Evolutionary conservation across 2,888 invertebrate species (phyloP).

Genomic region (Leptinotarsa juncta): DNA sequence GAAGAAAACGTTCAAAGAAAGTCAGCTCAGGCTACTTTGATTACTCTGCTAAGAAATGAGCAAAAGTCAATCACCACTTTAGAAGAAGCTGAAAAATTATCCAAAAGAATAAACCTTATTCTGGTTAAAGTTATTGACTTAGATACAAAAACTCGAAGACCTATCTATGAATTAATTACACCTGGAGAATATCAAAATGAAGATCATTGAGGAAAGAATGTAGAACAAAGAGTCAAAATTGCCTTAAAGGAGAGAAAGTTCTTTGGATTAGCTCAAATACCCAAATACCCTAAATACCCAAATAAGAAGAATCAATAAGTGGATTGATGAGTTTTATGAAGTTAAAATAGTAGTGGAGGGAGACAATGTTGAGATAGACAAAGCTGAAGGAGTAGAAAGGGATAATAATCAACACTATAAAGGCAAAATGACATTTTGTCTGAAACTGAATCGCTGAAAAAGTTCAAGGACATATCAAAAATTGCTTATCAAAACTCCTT

Average conservation of each 20-base stretch:
- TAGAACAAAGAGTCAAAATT: slow-evolving; percentile 63
- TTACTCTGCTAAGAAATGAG: slow-evolving; percentile 72
- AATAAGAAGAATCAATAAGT: slow-evolving; percentile 74
- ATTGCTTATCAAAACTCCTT: too few relatives aligned
- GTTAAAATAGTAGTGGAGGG: slow-evolving; percentile 72
- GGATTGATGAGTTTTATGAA: slow-evolving; percentile 75
- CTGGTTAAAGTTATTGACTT: slow-evolving; percentile 76
- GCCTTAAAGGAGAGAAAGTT: slow-evolving; percentile 74
- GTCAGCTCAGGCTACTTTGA: slow-evolving; percentile 67
- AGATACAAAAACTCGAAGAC: slow-evolving; percentile 75
- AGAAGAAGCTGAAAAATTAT: slow-evolving; percentile 77
- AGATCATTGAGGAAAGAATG: slow-evolving; percentile 70
- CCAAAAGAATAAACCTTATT: slow-evolving; percentile 75
- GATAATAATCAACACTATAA: too few relatives aligned
- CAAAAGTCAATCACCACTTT: slow-evolving; percentile 73
- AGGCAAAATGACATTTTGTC: too few relatives aligned
- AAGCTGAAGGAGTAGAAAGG: slow-evolving; percentile 41
- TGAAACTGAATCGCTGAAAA: too few relatives aligned
- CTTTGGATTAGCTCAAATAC: slow-evolving; percentile 74
- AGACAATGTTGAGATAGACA: slow-evolving; percentile 63
- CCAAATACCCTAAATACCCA: slow-evolving; percentile 75
- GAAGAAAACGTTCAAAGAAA: slow-evolving; percentile 55
- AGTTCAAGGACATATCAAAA: too few relatives aligned
- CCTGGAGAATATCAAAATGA: slow-evolving; percentile 74
- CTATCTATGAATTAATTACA: slow-evolving; percentile 78